Base-by-base conservation (phyloP, 1,140 invertebrate genomes). In the Pseudomyrmex gracilis region DNA sequence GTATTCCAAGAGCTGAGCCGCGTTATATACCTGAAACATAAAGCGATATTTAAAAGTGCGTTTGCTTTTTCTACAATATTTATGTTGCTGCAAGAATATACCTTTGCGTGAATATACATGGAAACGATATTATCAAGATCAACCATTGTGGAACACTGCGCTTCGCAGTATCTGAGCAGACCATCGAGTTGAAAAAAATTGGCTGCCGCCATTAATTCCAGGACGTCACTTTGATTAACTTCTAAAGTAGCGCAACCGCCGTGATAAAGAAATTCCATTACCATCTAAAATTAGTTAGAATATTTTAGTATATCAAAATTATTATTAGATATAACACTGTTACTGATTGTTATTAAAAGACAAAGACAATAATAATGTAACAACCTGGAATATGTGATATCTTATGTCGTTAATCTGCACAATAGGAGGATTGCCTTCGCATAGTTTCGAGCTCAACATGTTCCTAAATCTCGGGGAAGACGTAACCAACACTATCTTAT, bases 81-180 rank as follows among this genome's bases (percentile, higher is more conserved):
- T 9, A 60, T 57, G 3, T 71, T 13, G 49, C 22, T 22, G 53
- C 74, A 43, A 73, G 76, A 82, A 84, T 70, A 73, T 94, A 98
- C 97, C 96, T 98, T 98, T 51, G 98, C 98, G 91, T 98, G 98
- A 90, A 98, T 98, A 90, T 98, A 98, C 95, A 98, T 97, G 47
- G 97, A 98, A 49, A 98, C 97, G 78, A 98, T 97, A 92, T 98
- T 98, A 89, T 98, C 97, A 68, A 98, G 95, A 90, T 98, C 97
- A 5, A 98, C 96, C 93, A 98, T 96, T 68, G 96, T 95, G 1
- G 98, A 98, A 90, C 97, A 98, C 66, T 97, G 95, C 0, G 96
- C 96, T 93, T 98, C 98, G 89, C 98, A 98, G 90, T 97, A 98
- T 80, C 97, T 93, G 73, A 98, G 95, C 17, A 99, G 94, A 57